Percentiles rank a stretch among this genome's conserved stretches.
Conservation (phyloP, 1,140 invertebrate species). For the Formica exsecta region DNA sequence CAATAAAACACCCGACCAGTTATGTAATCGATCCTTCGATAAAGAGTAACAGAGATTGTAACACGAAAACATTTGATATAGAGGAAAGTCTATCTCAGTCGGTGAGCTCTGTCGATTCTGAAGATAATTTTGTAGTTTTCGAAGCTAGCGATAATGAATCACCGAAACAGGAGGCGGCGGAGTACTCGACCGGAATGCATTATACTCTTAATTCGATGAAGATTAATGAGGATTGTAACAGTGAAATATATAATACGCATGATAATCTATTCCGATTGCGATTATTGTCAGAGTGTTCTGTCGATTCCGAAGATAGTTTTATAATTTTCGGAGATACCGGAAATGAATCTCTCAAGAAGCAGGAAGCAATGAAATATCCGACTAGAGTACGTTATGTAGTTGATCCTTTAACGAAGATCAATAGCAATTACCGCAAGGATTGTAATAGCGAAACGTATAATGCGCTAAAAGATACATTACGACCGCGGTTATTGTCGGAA, state of each 20-base stretch:
- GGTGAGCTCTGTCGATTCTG: slow-evolving; percentile 83
- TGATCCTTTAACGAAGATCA: slow-evolving; percentile 35
- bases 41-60: slow-evolving; percentile 3
- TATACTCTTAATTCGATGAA: slow-evolving; percentile 47
- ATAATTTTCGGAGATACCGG: neutral
- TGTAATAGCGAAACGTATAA: slow-evolving; percentile 5
- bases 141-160: neutral
- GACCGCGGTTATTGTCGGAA: slow-evolving; percentile 77
- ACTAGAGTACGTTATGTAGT: slow-evolving; percentile 51
- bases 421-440: neutral
- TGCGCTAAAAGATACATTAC: slow-evolving; percentile 43
- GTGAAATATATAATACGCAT: slow-evolving; percentile 8
- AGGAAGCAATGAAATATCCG: slow-evolving; percentile 26
- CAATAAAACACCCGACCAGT: slow-evolving; percentile 38
- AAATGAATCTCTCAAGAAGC: neutral
- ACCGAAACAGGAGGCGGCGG: neutral
- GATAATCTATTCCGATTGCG: slow-evolving; percentile 63
- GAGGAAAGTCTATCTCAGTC: slow-evolving; percentile 65
- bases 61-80: neutral
- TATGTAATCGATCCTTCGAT: slow-evolving; percentile 54
- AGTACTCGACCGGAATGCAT: slow-evolving; percentile 51
- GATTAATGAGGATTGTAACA: slow-evolving; percentile 9
- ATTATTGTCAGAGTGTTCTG: slow-evolving; percentile 81
- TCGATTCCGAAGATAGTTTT: slow-evolving; percentile 81
- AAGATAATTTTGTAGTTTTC: slow-evolving; percentile 72